Conservation (phyloP, 2,113 vertebrate species). For the Vimba vimba region DNA sequence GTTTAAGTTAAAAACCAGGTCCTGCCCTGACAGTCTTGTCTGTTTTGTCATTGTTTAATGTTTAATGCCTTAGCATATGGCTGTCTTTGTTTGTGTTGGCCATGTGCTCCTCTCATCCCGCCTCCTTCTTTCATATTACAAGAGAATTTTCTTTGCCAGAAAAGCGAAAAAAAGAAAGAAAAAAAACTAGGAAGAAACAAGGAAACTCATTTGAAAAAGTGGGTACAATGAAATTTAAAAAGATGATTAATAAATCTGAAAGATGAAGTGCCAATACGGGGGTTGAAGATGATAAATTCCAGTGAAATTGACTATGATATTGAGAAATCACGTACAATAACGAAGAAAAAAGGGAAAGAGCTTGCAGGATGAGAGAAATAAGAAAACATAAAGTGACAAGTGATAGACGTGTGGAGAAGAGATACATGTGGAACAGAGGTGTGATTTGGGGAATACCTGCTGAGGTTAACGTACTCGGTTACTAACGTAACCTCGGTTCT, state of each 20-base stretch:
- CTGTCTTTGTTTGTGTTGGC: too few relatives aligned
- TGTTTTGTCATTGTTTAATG: too few relatives aligned
- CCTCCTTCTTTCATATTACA: too few relatives aligned
- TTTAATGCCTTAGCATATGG: too few relatives aligned
- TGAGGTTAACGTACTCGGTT: too few relatives aligned
- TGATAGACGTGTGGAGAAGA: not conserved
- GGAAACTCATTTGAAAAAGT: not conserved
- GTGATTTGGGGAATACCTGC: not conserved
- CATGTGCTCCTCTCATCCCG: too few relatives aligned
- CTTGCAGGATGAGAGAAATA: not conserved
- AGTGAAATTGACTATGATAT: not conserved
- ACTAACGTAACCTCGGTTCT: too few relatives aligned
- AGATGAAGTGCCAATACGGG: not conserved
- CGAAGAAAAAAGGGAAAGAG: not conserved
- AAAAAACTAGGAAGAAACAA: not conserved
- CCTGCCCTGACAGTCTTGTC: too few relatives aligned
- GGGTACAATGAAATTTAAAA: not conserved
- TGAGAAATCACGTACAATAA: not conserved
- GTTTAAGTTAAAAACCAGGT: too few relatives aligned
- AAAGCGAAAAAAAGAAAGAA: not conserved
- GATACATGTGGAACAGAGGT: not conserved
- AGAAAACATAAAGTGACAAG: not conserved
- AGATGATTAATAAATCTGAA: not conserved
- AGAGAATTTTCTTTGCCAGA: too few relatives aligned
- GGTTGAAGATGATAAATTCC: not conserved